Base-by-base conservation (phyloP, 2,797 vertebrate species). In the Megaceryle alcyon region DNA sequence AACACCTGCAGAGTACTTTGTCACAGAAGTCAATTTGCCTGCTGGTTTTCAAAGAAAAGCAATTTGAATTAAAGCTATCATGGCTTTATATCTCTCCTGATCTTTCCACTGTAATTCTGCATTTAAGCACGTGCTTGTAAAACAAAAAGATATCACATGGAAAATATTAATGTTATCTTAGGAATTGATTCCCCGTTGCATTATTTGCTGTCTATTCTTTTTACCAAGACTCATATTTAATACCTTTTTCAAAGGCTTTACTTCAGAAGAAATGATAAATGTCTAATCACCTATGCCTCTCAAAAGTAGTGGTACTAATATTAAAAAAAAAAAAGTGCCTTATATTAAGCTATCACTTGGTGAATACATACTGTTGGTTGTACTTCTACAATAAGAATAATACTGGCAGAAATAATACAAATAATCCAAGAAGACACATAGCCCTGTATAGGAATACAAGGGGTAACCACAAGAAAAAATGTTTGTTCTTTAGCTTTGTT, bases 1-100 rank as follows among this genome's bases (percentile, higher is more conserved):
- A 91, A 69, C 88, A 93, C 92, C 92, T 85, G 84, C 79, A 66
- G 79, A 88, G 85, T 17, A 12, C 57, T 94, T 83, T 91, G 84
- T 72, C 64, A 44, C 77, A 77, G 29, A 64, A 85, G 77, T 77
- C 70, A 43, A 37, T 88, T 75, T 95, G 61, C 33, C 53, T 80
- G 70, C 73, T 75, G 84, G 7, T 63, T 90, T 80, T 80, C 77
- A 86, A 92, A 86, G 48, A 73, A 17, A 88, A 93, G 70, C 35
- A 22, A 72, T 71, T 5, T n/a, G 63, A 94, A 86, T 80, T 81
- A 84, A 88, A 89, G 29, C 51, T 54, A 33, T 88, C 22, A 6
- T 41, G 43, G 28, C 64, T 94, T 91, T 91, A 37, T n/a, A 71
- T 60, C 60, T 96, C 60, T 71, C 91, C 80, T 92, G 80, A 76